phyloP scores from a whole-genome alignment of 2,888 invertebrate genomes.

The Pyrocoelia pectoralis region DNA sequence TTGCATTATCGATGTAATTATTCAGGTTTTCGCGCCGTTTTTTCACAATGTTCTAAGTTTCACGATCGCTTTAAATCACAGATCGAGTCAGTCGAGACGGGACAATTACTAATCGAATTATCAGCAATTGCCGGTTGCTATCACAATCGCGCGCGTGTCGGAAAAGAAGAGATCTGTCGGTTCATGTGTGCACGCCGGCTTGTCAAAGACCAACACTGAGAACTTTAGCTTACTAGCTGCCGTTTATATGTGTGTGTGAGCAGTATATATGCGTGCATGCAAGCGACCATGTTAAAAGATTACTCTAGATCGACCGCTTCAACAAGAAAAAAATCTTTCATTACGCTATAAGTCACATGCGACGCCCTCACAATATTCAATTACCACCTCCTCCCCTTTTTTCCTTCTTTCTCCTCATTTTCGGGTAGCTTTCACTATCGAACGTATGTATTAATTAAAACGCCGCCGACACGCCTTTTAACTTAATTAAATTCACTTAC shows the following conservation, averaged over 20 bases:
- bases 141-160: constrained; percentile 44
- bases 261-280: constrained; percentile 49
- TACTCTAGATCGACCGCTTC: constrained; percentile 46
- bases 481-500: not conserved
- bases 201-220: constrained; percentile 49
- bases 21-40: not conserved
- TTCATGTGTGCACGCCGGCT: constrained; percentile 37
- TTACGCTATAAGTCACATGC: constrained; percentile 19
- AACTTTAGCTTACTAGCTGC: constrained; percentile 47
- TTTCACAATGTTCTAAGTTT: constrained; percentile 12
- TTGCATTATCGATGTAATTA: not conserved
- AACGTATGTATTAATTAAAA: too few species aligned
- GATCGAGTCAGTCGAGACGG: constrained; percentile 34
- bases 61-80: constrained; percentile 22
- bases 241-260: constrained; percentile 50
- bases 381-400: not conserved
- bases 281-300: constrained; percentile 31
- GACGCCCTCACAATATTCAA: not conserved
- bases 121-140: constrained; percentile 36
- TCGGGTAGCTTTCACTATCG: not conserved
- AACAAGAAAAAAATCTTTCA: constrained; percentile 38
- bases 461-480: not conserved
- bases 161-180: constrained; percentile 41
- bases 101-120: constrained; percentile 36
- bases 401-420: not conserved